phyloP scores from a whole-genome alignment of 2,888 invertebrate species.

The Epiperipatus broadwayi region DNA sequence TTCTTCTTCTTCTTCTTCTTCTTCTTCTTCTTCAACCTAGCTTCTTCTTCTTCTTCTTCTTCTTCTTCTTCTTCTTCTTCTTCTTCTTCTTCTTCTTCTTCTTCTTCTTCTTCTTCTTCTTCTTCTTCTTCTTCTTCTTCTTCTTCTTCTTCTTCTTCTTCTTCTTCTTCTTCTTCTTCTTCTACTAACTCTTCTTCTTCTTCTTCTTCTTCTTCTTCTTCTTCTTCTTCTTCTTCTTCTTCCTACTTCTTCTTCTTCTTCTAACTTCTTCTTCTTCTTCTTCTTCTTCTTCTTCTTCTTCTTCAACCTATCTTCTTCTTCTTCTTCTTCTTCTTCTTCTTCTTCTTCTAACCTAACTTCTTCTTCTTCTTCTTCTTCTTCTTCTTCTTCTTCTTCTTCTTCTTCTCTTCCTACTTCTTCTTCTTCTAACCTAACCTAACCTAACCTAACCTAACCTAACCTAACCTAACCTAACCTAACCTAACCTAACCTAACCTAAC shows the following conservation, averaged over 20 bases:
- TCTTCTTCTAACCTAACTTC: no score
- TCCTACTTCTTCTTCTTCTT: background rate
- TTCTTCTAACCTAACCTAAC: no score
- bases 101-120: background rate
- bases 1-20: background rate
- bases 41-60: no score
- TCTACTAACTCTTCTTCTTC: background rate
- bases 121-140: background rate
- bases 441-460: background rate
- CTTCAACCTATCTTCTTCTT: background rate
- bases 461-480: no score
- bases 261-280: no score
- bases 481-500: no score
- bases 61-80: constrained; percentile 9
- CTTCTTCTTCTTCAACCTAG: no score
- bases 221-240: background rate
- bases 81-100: constrained; percentile 9
- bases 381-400: background rate
- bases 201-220: background rate
- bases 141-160: background rate
- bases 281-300: background rate
- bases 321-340: background rate
- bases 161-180: background rate
- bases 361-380: background rate
- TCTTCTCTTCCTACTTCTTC: background rate